A percentile compares a stretch with the other conserved stretches of the same genome.
These are phyloP conservation scores for Gulo gulo DNA, from an alignment of 2,113 vertebrate species.

Conservation along the genomic window DNA sequence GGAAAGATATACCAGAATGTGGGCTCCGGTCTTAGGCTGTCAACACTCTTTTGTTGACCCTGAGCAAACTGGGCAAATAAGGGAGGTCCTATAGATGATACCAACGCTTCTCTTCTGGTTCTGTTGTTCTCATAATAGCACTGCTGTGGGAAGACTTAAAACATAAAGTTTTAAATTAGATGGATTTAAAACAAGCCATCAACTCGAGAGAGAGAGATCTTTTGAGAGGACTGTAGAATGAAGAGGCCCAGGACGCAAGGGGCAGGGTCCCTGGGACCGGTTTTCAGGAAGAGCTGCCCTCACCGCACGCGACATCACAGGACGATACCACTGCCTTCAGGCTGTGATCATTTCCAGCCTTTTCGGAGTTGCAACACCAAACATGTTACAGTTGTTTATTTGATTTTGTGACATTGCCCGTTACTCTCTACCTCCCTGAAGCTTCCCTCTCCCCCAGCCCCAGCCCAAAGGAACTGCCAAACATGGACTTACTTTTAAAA, in stretches of 20 bases:
- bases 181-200: background rate
- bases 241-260: background rate
- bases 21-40: background rate
- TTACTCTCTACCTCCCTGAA: background rate
- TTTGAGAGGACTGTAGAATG: background rate
- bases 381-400: background rate
- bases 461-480: background rate
- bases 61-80: background rate
- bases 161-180: background rate
- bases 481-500: constrained; percentile 29
- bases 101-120: background rate
- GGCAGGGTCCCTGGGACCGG: background rate
- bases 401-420: background rate
- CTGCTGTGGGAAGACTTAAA: background rate
- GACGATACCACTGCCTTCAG: background rate
- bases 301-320: background rate
- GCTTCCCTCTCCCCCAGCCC: background rate
- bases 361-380: background rate
- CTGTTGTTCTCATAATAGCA: background rate
- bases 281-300: background rate
- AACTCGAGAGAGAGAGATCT: background rate
- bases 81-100: background rate
- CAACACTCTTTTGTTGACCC: background rate
- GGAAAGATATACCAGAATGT: background rate
- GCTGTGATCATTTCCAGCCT: background rate